Conservation (phyloP, 2,797 vertebrate species). For the Sebastolobus alascanus region DNA sequence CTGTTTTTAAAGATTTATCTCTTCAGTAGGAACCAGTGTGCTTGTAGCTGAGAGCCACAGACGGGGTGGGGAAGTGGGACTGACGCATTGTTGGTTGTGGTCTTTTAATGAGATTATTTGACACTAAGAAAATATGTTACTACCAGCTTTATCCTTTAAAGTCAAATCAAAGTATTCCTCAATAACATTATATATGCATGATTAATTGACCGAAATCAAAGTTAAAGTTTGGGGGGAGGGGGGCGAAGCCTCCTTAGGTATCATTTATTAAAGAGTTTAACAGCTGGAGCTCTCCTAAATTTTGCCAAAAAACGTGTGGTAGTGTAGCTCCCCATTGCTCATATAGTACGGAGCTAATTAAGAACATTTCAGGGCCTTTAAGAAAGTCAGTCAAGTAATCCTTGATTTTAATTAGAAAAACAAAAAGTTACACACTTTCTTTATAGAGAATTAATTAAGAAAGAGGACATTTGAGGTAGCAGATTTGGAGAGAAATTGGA, state of each 20-base stretch:
- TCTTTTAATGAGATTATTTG: background rate
- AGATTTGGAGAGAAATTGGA: background rate
- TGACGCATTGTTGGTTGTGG: background rate
- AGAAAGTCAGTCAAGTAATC: constrained; percentile 5
- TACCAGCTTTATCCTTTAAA: background rate
- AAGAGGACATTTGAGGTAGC: background rate
- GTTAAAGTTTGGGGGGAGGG: background rate
- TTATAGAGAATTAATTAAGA: constrained; percentile 13
- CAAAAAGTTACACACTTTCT: background rate
- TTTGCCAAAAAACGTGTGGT: background rate
- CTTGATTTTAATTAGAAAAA: constrained; percentile 5
- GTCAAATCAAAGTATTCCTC: background rate
- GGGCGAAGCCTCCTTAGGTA: background rate
- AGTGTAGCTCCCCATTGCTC: background rate
- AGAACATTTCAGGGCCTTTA: background rate
- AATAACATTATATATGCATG: background rate
- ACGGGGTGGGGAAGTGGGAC: no score
- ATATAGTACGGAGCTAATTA: background rate
- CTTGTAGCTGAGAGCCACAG: background rate
- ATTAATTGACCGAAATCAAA: background rate
- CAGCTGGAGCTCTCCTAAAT: background rate
- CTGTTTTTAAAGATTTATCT: no score
- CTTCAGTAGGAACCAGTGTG: background rate
- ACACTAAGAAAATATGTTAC: background rate
- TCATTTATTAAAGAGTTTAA: background rate